Evolutionary conservation across 1,140 invertebrate species (phyloP).

Genomic region (Streblospio benedicti): DNA sequence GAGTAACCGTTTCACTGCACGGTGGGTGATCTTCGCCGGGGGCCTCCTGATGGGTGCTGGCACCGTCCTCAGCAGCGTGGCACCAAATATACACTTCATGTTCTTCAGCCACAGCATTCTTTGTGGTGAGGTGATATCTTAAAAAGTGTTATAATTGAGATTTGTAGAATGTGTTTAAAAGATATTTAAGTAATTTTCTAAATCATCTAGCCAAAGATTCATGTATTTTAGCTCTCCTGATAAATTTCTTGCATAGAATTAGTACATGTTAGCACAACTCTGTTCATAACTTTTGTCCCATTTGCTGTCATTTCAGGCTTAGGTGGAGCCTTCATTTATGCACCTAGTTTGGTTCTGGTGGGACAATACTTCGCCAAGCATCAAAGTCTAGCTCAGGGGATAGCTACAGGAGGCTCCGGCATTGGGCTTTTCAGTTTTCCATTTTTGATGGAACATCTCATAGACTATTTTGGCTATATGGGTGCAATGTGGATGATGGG

Average conservation of each 20-base stretch:
- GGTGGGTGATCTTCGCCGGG: not conserved
- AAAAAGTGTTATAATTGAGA: too few relatives aligned
- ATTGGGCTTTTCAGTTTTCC: conserved; percentile 67
- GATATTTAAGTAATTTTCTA: too few relatives aligned
- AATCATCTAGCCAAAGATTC: too few relatives aligned
- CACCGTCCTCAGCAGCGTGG: not conserved
- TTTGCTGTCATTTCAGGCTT: not conserved
- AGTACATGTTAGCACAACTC: too few relatives aligned
- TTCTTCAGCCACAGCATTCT: conserved; percentile 6
- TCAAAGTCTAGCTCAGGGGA: not conserved
- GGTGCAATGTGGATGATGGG: conserved; percentile 9
- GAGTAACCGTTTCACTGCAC: not conserved
- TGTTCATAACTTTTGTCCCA: too few relatives aligned
- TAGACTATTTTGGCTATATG: conserved; percentile 10
- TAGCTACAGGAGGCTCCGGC: conserved; percentile 55
- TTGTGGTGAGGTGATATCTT: too few relatives aligned
- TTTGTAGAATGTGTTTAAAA: too few relatives aligned
- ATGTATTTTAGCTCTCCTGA: too few relatives aligned
- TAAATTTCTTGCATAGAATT: too few relatives aligned
- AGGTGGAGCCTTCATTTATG: conserved; percentile 2
- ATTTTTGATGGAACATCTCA: conserved; percentile 3
- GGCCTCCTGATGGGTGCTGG: not conserved
- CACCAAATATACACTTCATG: conserved; percentile 1
- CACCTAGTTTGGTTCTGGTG: not conserved
- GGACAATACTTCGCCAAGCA: not conserved